Base-by-base conservation (phyloP, 2,113 vertebrate genomes). In the Ranitomeya imitator region DNA sequence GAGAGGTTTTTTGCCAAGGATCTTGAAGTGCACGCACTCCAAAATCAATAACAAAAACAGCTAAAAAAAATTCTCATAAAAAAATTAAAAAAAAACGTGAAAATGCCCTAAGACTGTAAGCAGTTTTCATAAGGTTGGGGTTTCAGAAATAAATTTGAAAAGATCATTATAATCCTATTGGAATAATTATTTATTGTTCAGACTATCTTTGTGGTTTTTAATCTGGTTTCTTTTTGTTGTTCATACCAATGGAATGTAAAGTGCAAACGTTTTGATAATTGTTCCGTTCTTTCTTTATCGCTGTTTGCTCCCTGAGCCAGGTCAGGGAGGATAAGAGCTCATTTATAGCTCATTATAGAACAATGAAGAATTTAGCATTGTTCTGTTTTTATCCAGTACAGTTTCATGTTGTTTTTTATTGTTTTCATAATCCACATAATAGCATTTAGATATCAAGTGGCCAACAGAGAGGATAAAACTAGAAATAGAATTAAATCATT, bases 401-500 rank as follows among this genome's bases (percentile, higher is more conserved):
- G n/a, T 57, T 61, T 60, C 51, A 79, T 4, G 85, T 57, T 74
- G 79, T 88, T 71, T 88, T 31, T 11, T 0, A 85, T 86, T 88
- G 83, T 59, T 80, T 31, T 21, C 54, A 54, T 52, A 63, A 19
- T 79, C 57, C 55, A 54, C 59, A 77, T 61, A 77, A 86, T 54
- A 37, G 59, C 74, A 79, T 67, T 79, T 65, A 79, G 85, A 65
- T 78, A 79, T 86, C 74, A 78, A 79, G 57, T 65, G n/a, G 74
- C 59, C 57, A 23, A 51, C 31, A 16, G 85, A 63, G 37, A 78
- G 57, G 45, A 86, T 45, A 65, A 61, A 63, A 31, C 82, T 79
- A 63, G 18, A 78, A 76, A 78, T 76, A 51, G 31, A 23, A 78
- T 37, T 3, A 76, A 79, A 26, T 65, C 31, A 52, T 54, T 61